Base-by-base conservation (phyloP, 2,797 vertebrate species). In the Sebastes hubbsi region DNA sequence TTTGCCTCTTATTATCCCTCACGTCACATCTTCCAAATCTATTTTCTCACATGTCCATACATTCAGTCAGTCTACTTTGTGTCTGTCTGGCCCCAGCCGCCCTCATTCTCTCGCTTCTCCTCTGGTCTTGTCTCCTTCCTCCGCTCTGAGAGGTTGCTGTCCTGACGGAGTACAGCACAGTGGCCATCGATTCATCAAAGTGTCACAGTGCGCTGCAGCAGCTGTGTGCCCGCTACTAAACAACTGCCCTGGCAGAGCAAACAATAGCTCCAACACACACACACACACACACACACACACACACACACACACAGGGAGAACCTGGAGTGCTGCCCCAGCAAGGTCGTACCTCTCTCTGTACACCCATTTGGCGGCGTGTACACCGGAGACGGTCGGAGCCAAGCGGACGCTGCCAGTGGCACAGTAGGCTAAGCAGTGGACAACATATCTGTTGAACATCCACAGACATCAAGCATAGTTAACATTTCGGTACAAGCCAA, bases 131-230 rank as follows among this genome's bases (percentile, higher is more conserved):
- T 87, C 89, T 91, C 77, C 58, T 67, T 81, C 87, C 83, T 91
- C 87, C 66, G 56, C 84, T 87, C 82, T 84, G 86, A 92, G 88
- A 87, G 88, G 84, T 85, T 87, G 87, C 74, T 86, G 89, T 92
- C 90, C 93, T 90, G 81, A 76, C 71, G 42, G 78, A 89, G 89
- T 78, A 85, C 61, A 65, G 85, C 84, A 67, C 52, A 66, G 86
- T 55, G 84, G 78, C 86, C 81, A 89, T 91, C 89, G 54, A 95
- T 96, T 95, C 89, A 94, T 95, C 95, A 95, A 93, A 93, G 90
- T 95, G 95, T 95, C 94, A 94, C 85, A 72, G 85, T 52, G 14
- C 72, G 58, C 88, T 64, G 65, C 91, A 54, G 81, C 71, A 69
- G 87, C 85, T 83, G 72, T 91, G 46, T 56, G 66, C 76, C 87